phyloP scores from a whole-genome alignment of 92 coral and sea anemone genomes.

The Actinostola sp. region DNA sequence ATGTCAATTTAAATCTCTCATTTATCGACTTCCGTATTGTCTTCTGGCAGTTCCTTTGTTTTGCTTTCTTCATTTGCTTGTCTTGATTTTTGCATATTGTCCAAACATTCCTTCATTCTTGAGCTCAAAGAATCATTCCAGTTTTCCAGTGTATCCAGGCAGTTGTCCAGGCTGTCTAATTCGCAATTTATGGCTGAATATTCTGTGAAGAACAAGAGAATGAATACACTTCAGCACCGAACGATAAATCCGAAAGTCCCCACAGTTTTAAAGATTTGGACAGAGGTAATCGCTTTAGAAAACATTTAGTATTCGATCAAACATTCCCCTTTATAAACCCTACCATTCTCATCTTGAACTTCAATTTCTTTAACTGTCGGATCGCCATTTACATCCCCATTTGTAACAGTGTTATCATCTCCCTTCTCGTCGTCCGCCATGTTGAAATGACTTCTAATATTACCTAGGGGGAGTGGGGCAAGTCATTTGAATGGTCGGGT shows the following conservation, averaged over 20 bases:
- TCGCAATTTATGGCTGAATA: slow-evolving; percentile 74
- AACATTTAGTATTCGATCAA: no score
- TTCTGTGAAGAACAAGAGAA: slow-evolving; percentile 41
- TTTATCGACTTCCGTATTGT: slow-evolving; percentile 39
- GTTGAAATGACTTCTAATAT: neutral
- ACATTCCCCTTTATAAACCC: neutral
- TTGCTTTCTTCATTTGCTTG: slow-evolving; percentile 5
- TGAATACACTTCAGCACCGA: neutral
- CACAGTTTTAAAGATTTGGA: neutral
- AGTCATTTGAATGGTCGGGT: no score
- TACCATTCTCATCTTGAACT: slow-evolving; percentile 48
- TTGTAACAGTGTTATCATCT: slow-evolving; percentile 21
- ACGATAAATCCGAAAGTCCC: no score
- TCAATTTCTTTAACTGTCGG: slow-evolving; percentile 7
- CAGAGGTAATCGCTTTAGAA: no score
- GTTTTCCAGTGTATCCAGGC: slow-evolving; percentile 84
- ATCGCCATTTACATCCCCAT: slow-evolving; percentile 39
- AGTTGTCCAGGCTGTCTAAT: slow-evolving; percentile 76
- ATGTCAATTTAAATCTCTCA: neutral
- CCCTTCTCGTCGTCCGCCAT: slow-evolving; percentile 66
- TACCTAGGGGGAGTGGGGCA: neutral
- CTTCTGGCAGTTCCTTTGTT: slow-evolving; percentile 9
- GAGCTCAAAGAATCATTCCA: slow-evolving; percentile 89
- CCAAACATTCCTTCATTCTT: slow-evolving; percentile 74
- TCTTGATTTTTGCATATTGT: slow-evolving; percentile 67